Percentiles rank a stretch among this genome's conserved stretches.
Evolutionary conservation across 2,888 invertebrate genomes (phyloP).

Genomic region (Polydrusus tereticollis): DNA sequence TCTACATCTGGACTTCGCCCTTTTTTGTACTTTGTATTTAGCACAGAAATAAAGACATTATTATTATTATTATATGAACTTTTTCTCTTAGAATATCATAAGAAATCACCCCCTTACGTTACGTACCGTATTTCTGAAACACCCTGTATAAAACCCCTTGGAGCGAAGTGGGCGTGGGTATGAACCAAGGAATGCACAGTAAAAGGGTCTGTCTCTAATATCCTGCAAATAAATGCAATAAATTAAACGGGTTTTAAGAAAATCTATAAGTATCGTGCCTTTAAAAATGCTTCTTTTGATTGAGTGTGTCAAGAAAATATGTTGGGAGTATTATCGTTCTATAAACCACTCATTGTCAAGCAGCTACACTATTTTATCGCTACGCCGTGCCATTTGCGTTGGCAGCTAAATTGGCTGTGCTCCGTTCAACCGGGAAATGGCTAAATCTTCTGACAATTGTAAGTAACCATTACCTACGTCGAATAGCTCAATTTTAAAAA

Average conservation of each 20-base stretch:
- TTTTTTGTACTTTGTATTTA: no score
- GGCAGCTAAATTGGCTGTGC: constrained; percentile 45
- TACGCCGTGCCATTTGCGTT: constrained; percentile 46
- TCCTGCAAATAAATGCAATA: no score
- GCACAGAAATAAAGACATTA: no score
- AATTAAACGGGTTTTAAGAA: neutral
- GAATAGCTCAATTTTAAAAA: constrained; percentile 20
- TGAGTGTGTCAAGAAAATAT: constrained; percentile 36
- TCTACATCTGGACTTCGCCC: no score
- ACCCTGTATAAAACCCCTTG: no score
- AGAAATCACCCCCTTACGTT: no score
- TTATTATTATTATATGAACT: no score
- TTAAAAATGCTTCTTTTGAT: neutral
- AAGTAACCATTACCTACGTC: constrained; percentile 36
- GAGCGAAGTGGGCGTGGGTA: no score
- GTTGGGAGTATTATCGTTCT: constrained; percentile 36
- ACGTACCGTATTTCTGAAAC: no score
- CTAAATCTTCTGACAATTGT: constrained; percentile 48
- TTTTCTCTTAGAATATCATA: no score
- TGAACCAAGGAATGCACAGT: no score
- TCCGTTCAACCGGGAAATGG: constrained; percentile 49
- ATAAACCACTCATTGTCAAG: constrained; percentile 46
- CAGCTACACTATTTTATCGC: constrained; percentile 43
- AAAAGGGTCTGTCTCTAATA: no score
- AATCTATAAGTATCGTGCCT: neutral